phyloP scores from a whole-genome alignment of 2,113 vertebrate genomes.

The Xenus cinereus region DNA sequence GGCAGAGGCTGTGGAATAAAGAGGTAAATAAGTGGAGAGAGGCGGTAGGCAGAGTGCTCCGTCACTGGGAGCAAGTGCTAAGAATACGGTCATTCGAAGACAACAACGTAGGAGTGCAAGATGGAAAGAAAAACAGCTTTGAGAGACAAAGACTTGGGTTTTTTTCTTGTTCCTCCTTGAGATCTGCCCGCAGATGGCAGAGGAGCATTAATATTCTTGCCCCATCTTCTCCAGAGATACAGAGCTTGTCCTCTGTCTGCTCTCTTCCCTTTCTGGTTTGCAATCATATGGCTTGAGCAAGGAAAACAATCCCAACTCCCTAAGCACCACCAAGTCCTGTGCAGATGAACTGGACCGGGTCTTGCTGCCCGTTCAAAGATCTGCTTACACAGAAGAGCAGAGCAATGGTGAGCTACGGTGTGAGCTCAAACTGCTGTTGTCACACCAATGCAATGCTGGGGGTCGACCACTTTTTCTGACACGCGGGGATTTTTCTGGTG shows the following conservation, averaged over 20 bases:
- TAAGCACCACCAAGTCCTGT: neutral
- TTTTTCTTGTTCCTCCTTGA: neutral
- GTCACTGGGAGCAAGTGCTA: neutral
- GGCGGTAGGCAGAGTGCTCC: fast-evolving
- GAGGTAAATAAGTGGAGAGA: neutral
- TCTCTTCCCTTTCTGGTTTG: neutral
- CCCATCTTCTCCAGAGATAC: neutral
- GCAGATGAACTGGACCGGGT: neutral
- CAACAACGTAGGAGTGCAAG: neutral
- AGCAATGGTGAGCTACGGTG: neutral
- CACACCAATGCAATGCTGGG: neutral
- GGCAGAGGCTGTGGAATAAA: neutral
- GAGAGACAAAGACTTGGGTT: neutral
- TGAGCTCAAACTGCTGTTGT: neutral
- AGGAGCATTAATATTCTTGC: neutral
- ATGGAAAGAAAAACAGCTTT: neutral
- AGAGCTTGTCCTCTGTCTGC: neutral
- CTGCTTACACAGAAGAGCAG: neutral
- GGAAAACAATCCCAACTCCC: neutral
- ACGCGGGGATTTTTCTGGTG: conserved; percentile 21
- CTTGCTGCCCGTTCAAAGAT: neutral
- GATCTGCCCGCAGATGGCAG: neutral
- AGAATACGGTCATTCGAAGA: neutral
- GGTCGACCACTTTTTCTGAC: neutral
- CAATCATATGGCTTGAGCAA: neutral